Conservation (phyloP, 1,140 invertebrate species). For the Lordiphosa clarofinis region DNA sequence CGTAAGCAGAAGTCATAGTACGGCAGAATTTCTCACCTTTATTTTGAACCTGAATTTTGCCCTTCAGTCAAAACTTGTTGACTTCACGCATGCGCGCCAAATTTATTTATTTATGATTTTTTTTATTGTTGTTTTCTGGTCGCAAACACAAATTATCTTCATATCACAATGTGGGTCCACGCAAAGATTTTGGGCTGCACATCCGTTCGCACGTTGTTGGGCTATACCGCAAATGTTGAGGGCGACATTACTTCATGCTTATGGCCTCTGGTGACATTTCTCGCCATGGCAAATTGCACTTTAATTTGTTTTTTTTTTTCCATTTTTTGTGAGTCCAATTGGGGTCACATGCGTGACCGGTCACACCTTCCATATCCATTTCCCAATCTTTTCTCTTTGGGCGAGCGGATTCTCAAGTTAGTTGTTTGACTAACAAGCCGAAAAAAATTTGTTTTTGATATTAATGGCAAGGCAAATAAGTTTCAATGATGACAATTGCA, state of each 20-base stretch:
- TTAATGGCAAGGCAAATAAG: constrained; percentile 64
- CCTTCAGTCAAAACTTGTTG: background rate
- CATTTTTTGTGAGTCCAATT: constrained; percentile 51
- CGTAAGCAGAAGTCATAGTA: no score
- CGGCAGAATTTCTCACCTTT: no score
- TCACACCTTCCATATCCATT: constrained; percentile 53
- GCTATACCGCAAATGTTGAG: constrained; percentile 2
- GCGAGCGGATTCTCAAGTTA: constrained; percentile 34
- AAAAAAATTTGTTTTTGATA: constrained; percentile 45
- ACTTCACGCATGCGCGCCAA: constrained; percentile 55
- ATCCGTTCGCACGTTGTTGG: constrained; percentile 72
- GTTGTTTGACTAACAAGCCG: constrained; percentile 61
- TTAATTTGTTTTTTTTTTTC: constrained; percentile 26
- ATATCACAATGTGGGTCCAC: constrained; percentile 24
- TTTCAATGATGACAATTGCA: constrained; percentile 52
- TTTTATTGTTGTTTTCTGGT: constrained; percentile 61
- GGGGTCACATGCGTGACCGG: constrained; percentile 69
- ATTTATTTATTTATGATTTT: constrained; percentile 53
- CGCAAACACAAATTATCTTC: constrained; percentile 54
- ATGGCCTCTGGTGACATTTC: constrained; percentile 52
- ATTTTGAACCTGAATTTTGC: background rate
- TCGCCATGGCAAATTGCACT: constrained; percentile 50
- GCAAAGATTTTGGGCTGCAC: constrained; percentile 50
- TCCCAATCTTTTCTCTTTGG: constrained; percentile 46
- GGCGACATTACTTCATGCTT: constrained; percentile 26